These are phyloP conservation scores for Anas bernieri DNA, from an alignment of 2,797 vertebrate genomes.

Conservation along the genomic window DNA sequence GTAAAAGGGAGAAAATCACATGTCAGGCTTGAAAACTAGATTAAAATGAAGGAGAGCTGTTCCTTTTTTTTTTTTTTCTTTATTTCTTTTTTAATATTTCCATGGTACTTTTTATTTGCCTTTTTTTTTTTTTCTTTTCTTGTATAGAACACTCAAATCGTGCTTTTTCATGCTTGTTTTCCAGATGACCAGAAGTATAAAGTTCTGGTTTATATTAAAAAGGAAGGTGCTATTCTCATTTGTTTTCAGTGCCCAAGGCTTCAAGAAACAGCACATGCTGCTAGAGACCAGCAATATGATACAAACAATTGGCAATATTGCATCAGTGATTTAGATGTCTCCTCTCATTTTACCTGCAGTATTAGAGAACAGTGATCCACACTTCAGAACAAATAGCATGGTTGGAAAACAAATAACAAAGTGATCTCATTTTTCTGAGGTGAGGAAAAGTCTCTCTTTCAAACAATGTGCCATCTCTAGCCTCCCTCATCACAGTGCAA, in stretches of 20 bases:
- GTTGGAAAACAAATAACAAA: background rate
- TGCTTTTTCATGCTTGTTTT: conserved; percentile 16
- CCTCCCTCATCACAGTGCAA: background rate
- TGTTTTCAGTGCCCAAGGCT: conserved; percentile 19
- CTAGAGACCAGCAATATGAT: background rate
- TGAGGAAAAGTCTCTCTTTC: background rate
- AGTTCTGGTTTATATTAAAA: conserved; percentile 41
- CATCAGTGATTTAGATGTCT: conserved; percentile 2
- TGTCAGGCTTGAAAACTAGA: background rate
- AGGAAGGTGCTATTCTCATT: background rate
- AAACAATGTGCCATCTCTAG: background rate
- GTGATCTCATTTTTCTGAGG: background rate
- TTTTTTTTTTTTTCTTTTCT: background rate
- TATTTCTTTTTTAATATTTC: background rate
- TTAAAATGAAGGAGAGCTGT: background rate
- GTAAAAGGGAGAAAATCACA: background rate
- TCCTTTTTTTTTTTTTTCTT: background rate
- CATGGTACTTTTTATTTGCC: background rate
- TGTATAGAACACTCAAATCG: background rate
- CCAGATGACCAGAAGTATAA: conserved; percentile 19
- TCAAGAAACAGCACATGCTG: background rate
- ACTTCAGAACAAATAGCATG: background rate
- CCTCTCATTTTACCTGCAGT: conserved; percentile 1
- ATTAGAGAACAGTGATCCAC: background rate
- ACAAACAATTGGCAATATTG: conserved; percentile 18